phyloP scores from a whole-genome alignment of 2,888 invertebrate genomes.

The Oligia fasciuncula region DNA sequence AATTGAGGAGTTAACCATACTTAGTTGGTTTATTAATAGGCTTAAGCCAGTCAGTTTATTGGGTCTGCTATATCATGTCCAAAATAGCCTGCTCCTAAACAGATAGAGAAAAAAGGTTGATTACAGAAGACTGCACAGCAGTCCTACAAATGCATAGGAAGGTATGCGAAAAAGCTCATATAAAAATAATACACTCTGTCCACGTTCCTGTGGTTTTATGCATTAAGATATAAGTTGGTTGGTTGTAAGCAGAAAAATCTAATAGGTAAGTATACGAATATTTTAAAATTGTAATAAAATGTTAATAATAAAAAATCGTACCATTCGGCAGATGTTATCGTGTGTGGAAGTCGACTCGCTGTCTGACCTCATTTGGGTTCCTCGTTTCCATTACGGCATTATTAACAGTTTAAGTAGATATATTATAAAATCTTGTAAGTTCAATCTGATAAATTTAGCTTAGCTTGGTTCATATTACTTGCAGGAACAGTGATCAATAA shows the following conservation, averaged over 20 bases:
- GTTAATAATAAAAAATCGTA: slow-evolving; percentile 39
- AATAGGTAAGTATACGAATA: background rate
- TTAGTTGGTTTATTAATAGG: slow-evolving; percentile 1
- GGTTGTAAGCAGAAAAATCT: slow-evolving; percentile 40
- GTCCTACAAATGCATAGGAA: slow-evolving; percentile 15
- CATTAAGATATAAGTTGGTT: background rate
- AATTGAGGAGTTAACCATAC: slow-evolving; percentile 3
- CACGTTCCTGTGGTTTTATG: slow-evolving; percentile 18
- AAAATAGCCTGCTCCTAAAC: slow-evolving; percentile 56
- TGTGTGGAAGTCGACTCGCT: slow-evolving; percentile 34
- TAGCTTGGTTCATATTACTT: slow-evolving; percentile 17
- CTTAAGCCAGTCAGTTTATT: slow-evolving; percentile 7
- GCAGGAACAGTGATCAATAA: slow-evolving; percentile 21
- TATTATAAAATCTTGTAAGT: slow-evolving; percentile 17
- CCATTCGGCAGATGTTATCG: slow-evolving; percentile 38
- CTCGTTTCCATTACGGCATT: slow-evolving; percentile 19
- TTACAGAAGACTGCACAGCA: slow-evolving; percentile 32
- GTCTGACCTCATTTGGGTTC: slow-evolving; percentile 34
- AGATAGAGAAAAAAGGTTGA: slow-evolving; percentile 45
- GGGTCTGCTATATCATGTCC: slow-evolving; percentile 39
- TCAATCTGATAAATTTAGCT: slow-evolving; percentile 9
- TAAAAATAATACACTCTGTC: slow-evolving; percentile 2
- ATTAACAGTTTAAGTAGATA: background rate
- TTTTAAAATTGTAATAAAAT: slow-evolving; percentile 6
- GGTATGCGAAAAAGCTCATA: slow-evolving; percentile 23